phyloP scores from a whole-genome alignment of 2,113 vertebrate species.

The Mormyrus lacerda region DNA sequence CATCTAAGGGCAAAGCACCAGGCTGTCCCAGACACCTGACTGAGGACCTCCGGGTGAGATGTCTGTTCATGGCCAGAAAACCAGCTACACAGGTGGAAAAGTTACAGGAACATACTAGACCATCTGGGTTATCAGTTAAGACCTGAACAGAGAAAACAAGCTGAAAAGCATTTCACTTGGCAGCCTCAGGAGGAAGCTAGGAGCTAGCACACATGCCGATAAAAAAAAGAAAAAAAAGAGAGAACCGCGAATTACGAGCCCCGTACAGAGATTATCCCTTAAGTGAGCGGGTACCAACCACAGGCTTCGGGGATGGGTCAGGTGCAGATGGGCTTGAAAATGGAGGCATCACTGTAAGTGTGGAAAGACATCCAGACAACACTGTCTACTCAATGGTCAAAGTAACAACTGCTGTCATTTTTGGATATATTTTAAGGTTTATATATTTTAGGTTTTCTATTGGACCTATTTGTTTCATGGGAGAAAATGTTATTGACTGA shows the following conservation, averaged over 20 bases:
- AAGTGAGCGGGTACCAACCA: neutral
- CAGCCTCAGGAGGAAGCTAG: neutral
- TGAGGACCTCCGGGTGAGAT: neutral
- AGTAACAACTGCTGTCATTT: neutral
- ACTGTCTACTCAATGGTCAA: neutral
- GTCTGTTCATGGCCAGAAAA: neutral
- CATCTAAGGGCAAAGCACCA: neutral
- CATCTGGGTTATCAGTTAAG: neutral
- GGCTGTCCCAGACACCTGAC: neutral
- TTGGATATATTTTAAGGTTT: neutral
- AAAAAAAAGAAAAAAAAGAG: neutral
- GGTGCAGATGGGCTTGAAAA: neutral
- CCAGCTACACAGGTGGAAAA: neutral
- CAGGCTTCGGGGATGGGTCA: neutral
- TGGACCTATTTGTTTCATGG: neutral
- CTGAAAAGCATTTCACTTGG: neutral
- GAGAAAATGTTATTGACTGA: neutral
- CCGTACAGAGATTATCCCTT: neutral
- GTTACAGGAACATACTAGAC: neutral
- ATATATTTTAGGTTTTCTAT: neutral
- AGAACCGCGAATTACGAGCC: neutral
- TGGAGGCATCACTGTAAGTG: neutral
- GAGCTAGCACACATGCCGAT: neutral
- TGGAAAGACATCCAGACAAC: neutral
- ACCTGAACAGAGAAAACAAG: neutral